Evolutionary conservation across 2,113 vertebrate genomes (phyloP), one percentile per base, ranked within the genome.

Genomic region (Girardinichthys multiradiatus): DNA sequence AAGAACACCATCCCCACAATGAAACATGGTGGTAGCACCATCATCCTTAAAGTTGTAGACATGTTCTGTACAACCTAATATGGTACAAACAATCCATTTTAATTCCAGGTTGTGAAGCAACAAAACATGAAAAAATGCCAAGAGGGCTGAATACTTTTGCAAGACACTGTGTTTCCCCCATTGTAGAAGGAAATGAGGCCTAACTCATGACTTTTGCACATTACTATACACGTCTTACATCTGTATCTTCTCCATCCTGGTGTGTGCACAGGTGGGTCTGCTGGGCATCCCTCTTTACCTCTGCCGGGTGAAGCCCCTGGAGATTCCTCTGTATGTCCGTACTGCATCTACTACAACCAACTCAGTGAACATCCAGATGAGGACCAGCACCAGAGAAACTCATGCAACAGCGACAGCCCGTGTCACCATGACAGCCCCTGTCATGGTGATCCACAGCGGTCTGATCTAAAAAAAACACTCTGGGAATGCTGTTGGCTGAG

Each of bases 341-440:
- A 89, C 66, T 90, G 91, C 66, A 51, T 86, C 79, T 86, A 85
- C 76, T 89, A 86, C 82, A 87, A 84, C 81, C 89, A 79, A 31
- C 71, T 70, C 15, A 51, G 48, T 3, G 48, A 54, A 54, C 48
- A 54, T 54, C 48, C 48, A 3, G 24, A 54, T n/a, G 48, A 54
- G 71, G 84, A 86, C 21, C 83, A 42, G 63, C 83, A 39, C 2
- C 77, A 29, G 5, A 74, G 80, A 27, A 78, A 72, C 72, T 67
- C 79, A 4, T 77, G 76, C 80, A 83, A 57, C 68, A 63, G 79
- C 67, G 79, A 82, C 87, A 77, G 79, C 72, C 85, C 84, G 3
- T 79, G 81, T 68, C 84, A 79, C 1, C 67, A 72, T 51, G 63
- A 60, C 74, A 79, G 80, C 65, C 83, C 78, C 9, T n/a, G 79